Percentiles rank a stretch among this genome's conserved stretches.
Conservation (phyloP, 2,797 vertebrate genomes). For the Paratrypauchen microcephalus region DNA sequence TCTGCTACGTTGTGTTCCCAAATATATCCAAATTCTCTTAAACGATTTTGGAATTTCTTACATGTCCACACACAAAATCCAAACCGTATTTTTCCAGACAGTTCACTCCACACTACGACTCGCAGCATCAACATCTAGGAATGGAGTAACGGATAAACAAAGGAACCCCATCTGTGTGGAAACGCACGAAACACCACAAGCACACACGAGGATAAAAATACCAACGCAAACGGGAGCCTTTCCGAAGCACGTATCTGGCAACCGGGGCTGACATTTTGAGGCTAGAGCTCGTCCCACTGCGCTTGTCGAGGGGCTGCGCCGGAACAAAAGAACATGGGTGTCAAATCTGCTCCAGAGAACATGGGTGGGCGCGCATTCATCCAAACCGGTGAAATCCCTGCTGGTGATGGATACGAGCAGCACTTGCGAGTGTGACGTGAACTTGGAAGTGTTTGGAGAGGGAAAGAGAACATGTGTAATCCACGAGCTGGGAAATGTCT, state of each 20-base stretch:
- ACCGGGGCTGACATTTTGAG: conserved; percentile 59
- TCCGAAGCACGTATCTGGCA: conserved; percentile 33
- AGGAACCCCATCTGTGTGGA: conserved; percentile 29
- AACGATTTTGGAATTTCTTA: no score
- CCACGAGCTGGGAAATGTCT: neutral
- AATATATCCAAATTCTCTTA: no score
- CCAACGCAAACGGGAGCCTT: conserved; percentile 20
- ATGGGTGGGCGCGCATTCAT: conserved; percentile 37
- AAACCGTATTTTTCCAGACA: conserved; percentile 6
- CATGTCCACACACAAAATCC: neutral
- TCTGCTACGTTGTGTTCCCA: no score
- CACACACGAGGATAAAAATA: conserved; percentile 36
- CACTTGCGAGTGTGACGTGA: neutral
- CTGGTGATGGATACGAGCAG: conserved; percentile 26
- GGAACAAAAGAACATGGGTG: conserved; percentile 42
- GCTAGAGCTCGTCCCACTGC: conserved; percentile 50
- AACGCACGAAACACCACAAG: conserved; percentile 37
- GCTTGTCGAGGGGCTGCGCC: conserved; percentile 12
- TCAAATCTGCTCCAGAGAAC: conserved; percentile 47
- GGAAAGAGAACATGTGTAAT: neutral
- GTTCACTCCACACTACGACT: conserved; percentile 5
- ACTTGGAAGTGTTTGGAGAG: no score
- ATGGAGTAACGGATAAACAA: conserved; percentile 16
- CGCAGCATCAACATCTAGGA: conserved; percentile 13
- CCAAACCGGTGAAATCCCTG: conserved; percentile 46